Base-by-base conservation (phyloP, 1,140 invertebrate genomes). In the Drosophila kohkoa region DNA sequence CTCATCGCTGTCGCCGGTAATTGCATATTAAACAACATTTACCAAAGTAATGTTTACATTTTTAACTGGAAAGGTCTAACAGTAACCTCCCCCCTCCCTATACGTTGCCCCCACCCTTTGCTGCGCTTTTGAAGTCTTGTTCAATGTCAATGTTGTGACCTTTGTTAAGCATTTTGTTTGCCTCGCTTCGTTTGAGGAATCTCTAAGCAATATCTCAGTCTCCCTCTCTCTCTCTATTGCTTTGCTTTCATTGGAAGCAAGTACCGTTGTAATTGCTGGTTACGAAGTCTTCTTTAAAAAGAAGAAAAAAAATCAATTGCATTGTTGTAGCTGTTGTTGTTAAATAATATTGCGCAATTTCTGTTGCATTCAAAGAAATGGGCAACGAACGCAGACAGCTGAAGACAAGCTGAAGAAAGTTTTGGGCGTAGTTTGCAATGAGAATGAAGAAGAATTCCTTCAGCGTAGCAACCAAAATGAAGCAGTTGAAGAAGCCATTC, bases 11-110 rank as follows among this genome's bases (percentile, higher is more conserved):
- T 79, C 65, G 55, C 76, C 65, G 55, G 83, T 87, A 88, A 88
- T 88, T 83, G 85, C 83, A 88, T 88, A 88, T 89, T 88, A 88
- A 88, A 89, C 85, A 83, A 71, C 83, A 88, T 88, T 89, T 83
- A 82, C 83, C 68, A 66, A 82, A 77, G 67, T 79, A 70, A 79
- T 79, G 74, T 77, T 79, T 66, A 68, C 74, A 63, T 71, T 78
- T 75, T 82, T 75, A 64, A 68, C 64, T 77, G 79, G 79, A 69
- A 81, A 81, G 79, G 73, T 73, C 52, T 64, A 55, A 32, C 51
- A 51, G 49, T 58, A 62, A 51, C 35, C 38, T 8, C 30, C 16
- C 30, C 38, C 35, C 4, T 35, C 7, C 45, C 25, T 13, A 25
- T n/a, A 32, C 63, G 11, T 15, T 38, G 10, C 15, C 38, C 28